Percentiles rank a stretch among this genome's conserved stretches.
Conservation (phyloP, 2,888 invertebrate genomes). For the Chrysolina haemoptera region DNA sequence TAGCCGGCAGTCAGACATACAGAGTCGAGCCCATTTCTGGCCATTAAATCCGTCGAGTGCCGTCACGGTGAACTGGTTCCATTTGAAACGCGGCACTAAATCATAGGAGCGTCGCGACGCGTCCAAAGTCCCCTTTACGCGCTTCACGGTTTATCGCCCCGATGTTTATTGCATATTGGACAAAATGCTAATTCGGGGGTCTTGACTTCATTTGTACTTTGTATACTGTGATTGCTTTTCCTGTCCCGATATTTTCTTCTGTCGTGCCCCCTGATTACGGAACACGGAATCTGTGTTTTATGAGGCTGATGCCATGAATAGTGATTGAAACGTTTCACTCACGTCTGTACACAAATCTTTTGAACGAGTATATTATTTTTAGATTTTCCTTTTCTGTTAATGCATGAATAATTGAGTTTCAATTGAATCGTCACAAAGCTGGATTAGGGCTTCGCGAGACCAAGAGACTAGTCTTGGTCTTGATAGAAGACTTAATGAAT, state of each 20-base stretch:
- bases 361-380: too few species aligned
- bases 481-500: too few species aligned
- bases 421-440: too few species aligned
- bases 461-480: too few species aligned
- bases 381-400: too few species aligned
- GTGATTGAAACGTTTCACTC: too few species aligned
- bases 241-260: not conserved
- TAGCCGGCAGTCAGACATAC: constrained; percentile 15
- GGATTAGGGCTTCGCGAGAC: too few species aligned
- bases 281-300: not conserved
- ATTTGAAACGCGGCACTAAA: constrained; percentile 65
- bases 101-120: constrained; percentile 58
- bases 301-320: too few species aligned
- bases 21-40: constrained; percentile 29
- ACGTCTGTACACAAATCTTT: too few species aligned
- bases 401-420: too few species aligned
- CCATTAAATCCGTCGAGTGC: constrained; percentile 42
- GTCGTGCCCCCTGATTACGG: not conserved
- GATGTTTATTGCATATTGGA: constrained; percentile 63
- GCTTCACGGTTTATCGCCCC: constrained; percentile 53
- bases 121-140: constrained; percentile 48
- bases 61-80: constrained; percentile 65
- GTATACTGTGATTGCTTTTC: constrained; percentile 4
- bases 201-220: constrained; percentile 32
- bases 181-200: constrained; percentile 59